Base-by-base conservation (phyloP, 2,113 vertebrate genomes). In the Indicator maculatus region DNA sequence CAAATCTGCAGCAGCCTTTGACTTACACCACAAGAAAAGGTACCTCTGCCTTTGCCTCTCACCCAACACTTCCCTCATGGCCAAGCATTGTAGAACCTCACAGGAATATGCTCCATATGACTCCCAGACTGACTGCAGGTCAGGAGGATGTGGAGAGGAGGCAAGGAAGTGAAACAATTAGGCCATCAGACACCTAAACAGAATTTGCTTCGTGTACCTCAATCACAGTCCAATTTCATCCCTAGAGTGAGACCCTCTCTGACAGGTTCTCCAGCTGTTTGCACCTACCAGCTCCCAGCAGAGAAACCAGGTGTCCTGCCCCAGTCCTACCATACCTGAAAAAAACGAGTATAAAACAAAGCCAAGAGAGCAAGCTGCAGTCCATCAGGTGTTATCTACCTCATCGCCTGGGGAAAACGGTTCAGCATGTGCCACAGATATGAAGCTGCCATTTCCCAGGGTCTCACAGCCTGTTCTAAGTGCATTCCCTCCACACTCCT, bases 301-400 rank as follows among this genome's bases (percentile, higher is more conserved):
- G 45, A 89, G 83, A 53, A 87, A 8, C 41, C 67, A 53, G 70
- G 83, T 77, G 74, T 93, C 64, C 56, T 36, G 45, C 36, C 18
- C 0, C 1, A 53, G 30, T 14, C 36, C 3, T 4, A 52, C 76
- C 21, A 41, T 0, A 0, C 58, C 61, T 65, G 38, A 21, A 45
- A 84, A 89, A 88, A 56, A 4, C 0, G 2, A 65, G 9, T 12
- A 12, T 10, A 45, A 81, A 86, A 31, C 63, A 24, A 67, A 86
- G 73, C 2, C 18, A n/a, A 45, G 47, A 58, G 20, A 28, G 33
- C 64, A n/a, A 41, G 16, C 4, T 3, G 4, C 33, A 31, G 60
- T 39, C 78, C 52, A 10, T 27, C 79, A 67, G 76, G 58, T 55
- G 59, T 31, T 73, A 6, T n/a, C 55, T 78, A 67, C 53, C 72